Percentiles rank a stretch among this genome's conserved stretches.
These are phyloP conservation scores for Myzus persicae DNA, from an alignment of 1,140 invertebrate genomes.

Conservation along the genomic window DNA sequence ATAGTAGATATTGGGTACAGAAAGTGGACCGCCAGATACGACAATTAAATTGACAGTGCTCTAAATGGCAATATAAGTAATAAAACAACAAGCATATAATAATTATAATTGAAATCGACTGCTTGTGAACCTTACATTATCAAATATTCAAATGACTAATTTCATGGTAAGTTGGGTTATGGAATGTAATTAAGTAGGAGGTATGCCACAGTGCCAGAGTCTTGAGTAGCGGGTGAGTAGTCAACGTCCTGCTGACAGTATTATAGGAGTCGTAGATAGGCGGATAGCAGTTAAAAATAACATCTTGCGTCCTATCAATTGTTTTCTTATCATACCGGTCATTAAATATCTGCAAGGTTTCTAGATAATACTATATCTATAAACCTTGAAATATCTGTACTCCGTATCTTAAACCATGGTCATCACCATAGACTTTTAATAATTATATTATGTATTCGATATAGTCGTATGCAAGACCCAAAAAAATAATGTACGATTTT, in stretches of 20 bases:
- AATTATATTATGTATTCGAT: too few species aligned
- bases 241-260: not conserved
- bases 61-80: not conserved
- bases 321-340: not conserved
- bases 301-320: not conserved
- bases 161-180: not conserved
- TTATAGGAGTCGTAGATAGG: not conserved
- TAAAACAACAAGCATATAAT: not conserved
- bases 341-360: not conserved
- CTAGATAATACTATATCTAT: too few species aligned
- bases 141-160: slow-evolving; percentile 1
- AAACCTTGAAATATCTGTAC: too few species aligned
- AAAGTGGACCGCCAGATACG: not conserved
- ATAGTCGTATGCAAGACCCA: too few species aligned
- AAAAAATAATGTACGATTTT: too few species aligned
- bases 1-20: not conserved
- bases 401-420: too few species aligned
- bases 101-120: not conserved
- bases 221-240: not conserved
- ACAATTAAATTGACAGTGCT: not conserved
- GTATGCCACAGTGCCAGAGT: not conserved
- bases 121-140: not conserved
- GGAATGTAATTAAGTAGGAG: not conserved
- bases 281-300: slow-evolving; percentile 1
- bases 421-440: too few species aligned